phyloP scores from a whole-genome alignment of 2,797 vertebrate genomes.

The Platalea minor region DNA sequence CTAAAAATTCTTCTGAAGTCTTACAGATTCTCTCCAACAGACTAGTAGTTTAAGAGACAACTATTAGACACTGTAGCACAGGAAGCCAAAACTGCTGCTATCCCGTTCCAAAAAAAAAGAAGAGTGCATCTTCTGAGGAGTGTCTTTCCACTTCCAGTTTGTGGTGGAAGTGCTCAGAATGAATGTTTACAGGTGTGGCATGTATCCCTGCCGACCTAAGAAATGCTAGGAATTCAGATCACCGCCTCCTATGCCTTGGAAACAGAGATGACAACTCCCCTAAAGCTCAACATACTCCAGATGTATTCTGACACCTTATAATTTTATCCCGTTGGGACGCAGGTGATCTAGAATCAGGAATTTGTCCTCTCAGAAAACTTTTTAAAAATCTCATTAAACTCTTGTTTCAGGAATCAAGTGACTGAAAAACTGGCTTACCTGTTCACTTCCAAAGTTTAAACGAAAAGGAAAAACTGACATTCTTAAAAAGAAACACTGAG shows the following conservation, averaged over 20 bases:
- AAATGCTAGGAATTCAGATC: background rate
- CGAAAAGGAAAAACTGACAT: background rate
- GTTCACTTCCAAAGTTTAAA: background rate
- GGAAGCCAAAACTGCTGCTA: background rate
- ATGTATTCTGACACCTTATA: background rate
- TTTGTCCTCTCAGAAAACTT: background rate
- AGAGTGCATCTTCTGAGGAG: fast-evolving
- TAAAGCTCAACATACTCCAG: background rate
- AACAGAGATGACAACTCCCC: background rate
- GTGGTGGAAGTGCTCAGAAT: background rate
- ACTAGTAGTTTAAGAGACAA: background rate
- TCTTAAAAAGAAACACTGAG: background rate
- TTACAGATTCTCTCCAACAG: background rate
- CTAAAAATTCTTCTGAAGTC: background rate
- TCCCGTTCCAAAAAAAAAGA: background rate
- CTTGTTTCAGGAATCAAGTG: background rate
- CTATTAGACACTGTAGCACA: background rate
- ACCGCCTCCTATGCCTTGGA: background rate
- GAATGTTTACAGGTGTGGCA: background rate
- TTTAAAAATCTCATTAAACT: background rate
- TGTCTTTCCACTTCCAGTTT: background rate
- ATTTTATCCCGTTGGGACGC: background rate
- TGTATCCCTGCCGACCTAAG: background rate
- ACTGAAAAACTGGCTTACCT: background rate
- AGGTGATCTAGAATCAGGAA: background rate